Base-by-base conservation (phyloP, 2,113 vertebrate species). In the Channa argus region DNA sequence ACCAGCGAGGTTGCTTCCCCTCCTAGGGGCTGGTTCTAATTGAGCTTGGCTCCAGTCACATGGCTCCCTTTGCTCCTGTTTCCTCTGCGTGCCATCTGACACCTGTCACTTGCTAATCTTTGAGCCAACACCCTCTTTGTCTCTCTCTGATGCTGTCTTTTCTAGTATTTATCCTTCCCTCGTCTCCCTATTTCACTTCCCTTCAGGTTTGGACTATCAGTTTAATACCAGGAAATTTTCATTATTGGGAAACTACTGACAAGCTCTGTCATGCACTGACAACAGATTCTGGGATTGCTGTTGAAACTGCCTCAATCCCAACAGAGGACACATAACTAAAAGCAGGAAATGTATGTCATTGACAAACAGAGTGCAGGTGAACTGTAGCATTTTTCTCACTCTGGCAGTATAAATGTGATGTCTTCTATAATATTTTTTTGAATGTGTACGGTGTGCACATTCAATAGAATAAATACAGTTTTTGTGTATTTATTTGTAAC, bases 51-150 rank as follows among this genome's bases (percentile, higher is more conserved):
- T 51, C 7, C 3, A n/a, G 69, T 86, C 86, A 88, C 60, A 3
- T 79, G 85, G 64, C 56, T 7, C 45, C 33, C 41, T 41, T 43
- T 44, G 61, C 87, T 86, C 77, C 74, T 24, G 52, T 85, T 86
- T 88, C 85, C 85, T 70, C n/a, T 87, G 80, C 69, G 68, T 63
- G 82, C 51, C 82, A 91, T 59, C 78, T 61, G 85, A 91, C 78
- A 88, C 85, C 77, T 66, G 75, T 87, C 88, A 88, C 86, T 84
- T 89, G 89, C 71, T 82, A 10, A 9, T 62, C 59, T 37, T 8
- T n/a, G 59, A 65, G 63, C 72, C 65, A 59, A 82, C 70, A 1
- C 63, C 65, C 75, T 44, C 45, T 72, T 60, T 77, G 53, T 84
- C 49, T 63, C 33, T 10, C 10, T 36, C 65, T 39, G 15, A 46